Evolutionary conservation across 92 coral and sea anemone species (phyloP), one percentile per base, ranked within the genome.

Genomic region (Porites evermanni): DNA sequence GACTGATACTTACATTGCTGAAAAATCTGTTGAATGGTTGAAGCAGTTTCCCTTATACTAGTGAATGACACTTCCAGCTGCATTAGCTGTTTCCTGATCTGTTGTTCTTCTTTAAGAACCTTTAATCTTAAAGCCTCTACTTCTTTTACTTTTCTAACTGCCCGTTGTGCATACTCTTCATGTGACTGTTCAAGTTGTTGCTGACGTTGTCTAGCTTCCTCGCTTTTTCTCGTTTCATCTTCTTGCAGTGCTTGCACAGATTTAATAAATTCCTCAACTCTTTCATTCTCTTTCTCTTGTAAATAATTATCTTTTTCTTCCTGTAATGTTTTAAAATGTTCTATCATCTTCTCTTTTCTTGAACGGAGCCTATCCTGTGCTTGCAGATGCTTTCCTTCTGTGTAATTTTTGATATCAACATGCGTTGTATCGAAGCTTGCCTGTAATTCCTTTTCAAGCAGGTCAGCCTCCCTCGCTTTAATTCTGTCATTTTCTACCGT

Each of bases 71-170:
- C 75, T 7, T 83, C 86, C 47, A 96, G 80, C 13, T 86, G 44
- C 54, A 79, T 67, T 10, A 96, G 20, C 19, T 86, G 95, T 51
- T 80, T 72, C 85, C 85, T 90, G 51, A 90, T 88, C 77, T 69
- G 92, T 53, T 88, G 88, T 64, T 95, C 98, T 69, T 93, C 95
- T 84, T 87, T 93, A 65, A 89, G 85, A 1, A 88, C 75, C 54
- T 85, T 79, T 59, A 84, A 85, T 47, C 91, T 87, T 59, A 87
- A 82, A 29, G 87, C 94, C 60, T 89, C 90, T 76, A 95, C 93
- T 72, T 90, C 93, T 71, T 83, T 86, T 8, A 93, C 84, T 71
- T 91, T 93, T 75, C 89, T 87, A 12, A 87, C 93, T 2, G 91
- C 94, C 75, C 91, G 87, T 16, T 89, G 94, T 1, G 91, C 93